Conservation (phyloP, 2,797 vertebrate genomes). For the Alca torda region DNA sequence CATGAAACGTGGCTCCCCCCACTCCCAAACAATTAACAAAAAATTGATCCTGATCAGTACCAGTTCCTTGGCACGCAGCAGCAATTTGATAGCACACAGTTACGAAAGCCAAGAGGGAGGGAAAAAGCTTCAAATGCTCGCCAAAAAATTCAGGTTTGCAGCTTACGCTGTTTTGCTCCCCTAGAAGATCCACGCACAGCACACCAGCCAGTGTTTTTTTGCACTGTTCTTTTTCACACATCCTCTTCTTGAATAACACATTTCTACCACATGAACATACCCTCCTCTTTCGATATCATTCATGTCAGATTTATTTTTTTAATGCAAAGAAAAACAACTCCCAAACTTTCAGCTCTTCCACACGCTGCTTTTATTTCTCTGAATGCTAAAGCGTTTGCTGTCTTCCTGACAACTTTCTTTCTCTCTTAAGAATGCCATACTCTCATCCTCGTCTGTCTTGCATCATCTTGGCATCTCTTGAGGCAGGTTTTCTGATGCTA, state of each 20-base stretch:
- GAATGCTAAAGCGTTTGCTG: background rate
- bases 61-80: background rate
- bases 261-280: constrained; percentile 33
- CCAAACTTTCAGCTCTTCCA: background rate
- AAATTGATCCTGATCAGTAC: background rate
- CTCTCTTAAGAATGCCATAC: background rate
- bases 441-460: background rate
- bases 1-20: background rate
- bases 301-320: constrained; percentile 5
- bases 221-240: constrained; percentile 47
- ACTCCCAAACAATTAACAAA: background rate
- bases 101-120: background rate
- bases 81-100: background rate
- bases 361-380: background rate
- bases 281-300: background rate
- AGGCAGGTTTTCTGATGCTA: background rate
- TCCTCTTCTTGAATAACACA: constrained; percentile 30
- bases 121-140: background rate
- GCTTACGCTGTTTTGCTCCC: background rate
- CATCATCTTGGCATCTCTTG: background rate
- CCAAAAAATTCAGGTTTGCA: background rate
- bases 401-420: background rate
- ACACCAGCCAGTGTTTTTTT: background rate
- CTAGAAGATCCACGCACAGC: background rate
- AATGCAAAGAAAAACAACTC: constrained; percentile 42